Conservation (phyloP, 2,888 invertebrate species). For the Ischnus inquisitorius region DNA sequence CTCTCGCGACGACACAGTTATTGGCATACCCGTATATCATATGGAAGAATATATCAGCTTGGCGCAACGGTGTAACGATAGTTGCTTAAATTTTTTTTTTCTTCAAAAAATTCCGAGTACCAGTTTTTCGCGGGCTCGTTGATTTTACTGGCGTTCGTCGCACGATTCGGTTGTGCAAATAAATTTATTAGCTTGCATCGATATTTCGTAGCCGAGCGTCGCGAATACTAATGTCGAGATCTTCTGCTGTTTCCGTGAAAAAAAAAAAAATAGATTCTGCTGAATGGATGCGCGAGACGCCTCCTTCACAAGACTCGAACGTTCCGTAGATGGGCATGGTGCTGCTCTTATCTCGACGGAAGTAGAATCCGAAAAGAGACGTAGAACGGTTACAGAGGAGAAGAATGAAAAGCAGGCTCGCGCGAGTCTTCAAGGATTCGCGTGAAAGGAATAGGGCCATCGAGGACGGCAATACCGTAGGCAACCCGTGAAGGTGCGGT, state of each 20-base stretch:
- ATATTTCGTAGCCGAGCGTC: not conserved
- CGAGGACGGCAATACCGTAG: conserved; percentile 72
- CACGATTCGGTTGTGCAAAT: too few relatives aligned
- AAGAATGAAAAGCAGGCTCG: conserved; percentile 24
- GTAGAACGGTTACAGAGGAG: conserved; percentile 42
- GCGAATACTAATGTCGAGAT: not conserved
- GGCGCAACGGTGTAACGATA: too few relatives aligned
- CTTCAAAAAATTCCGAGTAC: too few relatives aligned
- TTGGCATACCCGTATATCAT: not conserved
- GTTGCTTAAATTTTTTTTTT: too few relatives aligned
- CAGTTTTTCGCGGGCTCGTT: too few relatives aligned
- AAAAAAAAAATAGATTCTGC: not conserved
- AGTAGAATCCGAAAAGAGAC: conserved; percentile 70
- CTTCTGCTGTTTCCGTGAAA: not conserved
- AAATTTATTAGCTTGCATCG: too few relatives aligned
- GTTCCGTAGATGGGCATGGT: conserved; percentile 74
- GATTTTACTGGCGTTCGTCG: too few relatives aligned
- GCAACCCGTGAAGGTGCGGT: conserved; percentile 50
- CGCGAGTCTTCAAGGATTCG: conserved; percentile 4
- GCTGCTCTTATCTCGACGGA: conserved; percentile 77
- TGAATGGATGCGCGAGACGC: conserved; percentile 42
- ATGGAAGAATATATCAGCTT: not conserved
- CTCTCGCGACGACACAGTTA: not conserved
- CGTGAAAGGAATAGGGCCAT: conserved; percentile 23
- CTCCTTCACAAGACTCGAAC: conserved; percentile 71